Conservation (phyloP, 2,888 invertebrate genomes). For the Drosophila sordidapex region DNA sequence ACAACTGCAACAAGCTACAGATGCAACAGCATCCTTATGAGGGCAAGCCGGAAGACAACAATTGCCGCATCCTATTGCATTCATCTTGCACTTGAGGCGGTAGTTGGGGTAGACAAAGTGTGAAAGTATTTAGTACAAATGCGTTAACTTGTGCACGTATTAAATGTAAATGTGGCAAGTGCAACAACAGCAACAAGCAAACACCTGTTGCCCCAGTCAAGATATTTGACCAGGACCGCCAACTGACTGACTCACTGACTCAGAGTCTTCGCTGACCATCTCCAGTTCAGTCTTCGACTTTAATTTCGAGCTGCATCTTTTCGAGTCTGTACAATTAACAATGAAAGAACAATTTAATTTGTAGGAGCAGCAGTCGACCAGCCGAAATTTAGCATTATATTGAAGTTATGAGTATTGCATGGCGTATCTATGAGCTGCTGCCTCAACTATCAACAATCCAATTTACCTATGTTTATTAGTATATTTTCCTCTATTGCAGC, state of each 20-base stretch:
- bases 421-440: slow-evolving; percentile 9
- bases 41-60: slow-evolving; percentile 67
- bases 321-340: slow-evolving; percentile 29
- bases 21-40: slow-evolving; percentile 57
- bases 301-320: slow-evolving; percentile 2
- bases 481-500: slow-evolving; percentile 48
- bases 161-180: slow-evolving; percentile 33
- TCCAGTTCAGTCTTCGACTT: not conserved
- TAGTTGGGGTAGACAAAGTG: slow-evolving; percentile 49
- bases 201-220: slow-evolving; percentile 70
- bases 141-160: slow-evolving; percentile 59
- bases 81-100: slow-evolving; percentile 10
- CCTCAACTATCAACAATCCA: not conserved
- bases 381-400: slow-evolving; percentile 1
- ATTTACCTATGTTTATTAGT: slow-evolving; percentile 5
- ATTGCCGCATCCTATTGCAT: slow-evolving; percentile 51
- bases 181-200: slow-evolving; percentile 33
- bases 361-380: slow-evolving; percentile 36
- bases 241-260: slow-evolving; percentile 13
- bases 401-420: slow-evolving; percentile 38
- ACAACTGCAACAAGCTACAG: slow-evolving; percentile 7
- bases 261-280: not conserved
- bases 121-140: slow-evolving; percentile 74
- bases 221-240: slow-evolving; percentile 9
- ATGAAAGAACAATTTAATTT: slow-evolving; percentile 28